Percentiles rank a stretch among this genome's conserved stretches.
Evolutionary conservation across 2,888 invertebrate species (phyloP).

Genomic region (Scrobipalpa costella): DNA sequence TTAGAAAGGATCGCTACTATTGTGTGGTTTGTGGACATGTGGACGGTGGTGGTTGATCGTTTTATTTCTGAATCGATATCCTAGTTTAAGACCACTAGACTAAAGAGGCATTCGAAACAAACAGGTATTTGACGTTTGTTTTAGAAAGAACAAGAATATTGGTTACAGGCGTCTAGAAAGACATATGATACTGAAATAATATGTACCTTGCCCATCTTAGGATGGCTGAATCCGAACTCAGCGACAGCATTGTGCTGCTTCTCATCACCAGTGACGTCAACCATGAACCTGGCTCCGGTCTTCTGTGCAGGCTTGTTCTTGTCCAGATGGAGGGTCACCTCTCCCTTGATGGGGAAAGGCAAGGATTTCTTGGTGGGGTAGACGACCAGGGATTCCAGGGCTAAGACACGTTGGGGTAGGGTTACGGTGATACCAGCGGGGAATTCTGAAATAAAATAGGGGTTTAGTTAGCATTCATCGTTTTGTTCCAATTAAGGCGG

Average conservation of each 20-base stretch:
- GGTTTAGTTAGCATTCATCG: neutral
- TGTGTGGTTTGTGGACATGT: too few relatives aligned
- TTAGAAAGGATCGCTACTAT: too few relatives aligned
- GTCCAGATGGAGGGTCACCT: conserved; percentile 85
- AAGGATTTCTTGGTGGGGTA: conserved; percentile 67
- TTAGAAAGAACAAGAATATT: too few relatives aligned
- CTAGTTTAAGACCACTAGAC: too few relatives aligned
- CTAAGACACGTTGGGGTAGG: conserved; percentile 85
- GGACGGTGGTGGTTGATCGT: too few relatives aligned
- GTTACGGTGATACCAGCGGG: conserved; percentile 80
- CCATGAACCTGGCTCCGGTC: conserved; percentile 77
- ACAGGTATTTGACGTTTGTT: too few relatives aligned
- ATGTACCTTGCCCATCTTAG: conserved; percentile 82
- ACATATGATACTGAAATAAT: neutral
- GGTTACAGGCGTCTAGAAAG: too few relatives aligned
- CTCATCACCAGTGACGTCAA: conserved; percentile 76
- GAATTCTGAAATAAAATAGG: conserved; percentile 48
- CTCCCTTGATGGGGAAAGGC: conserved; percentile 83
- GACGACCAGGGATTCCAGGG: conserved; percentile 80
- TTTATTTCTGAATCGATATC: too few relatives aligned
- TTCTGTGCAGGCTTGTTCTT: conserved; percentile 87
- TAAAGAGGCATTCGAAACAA: too few relatives aligned
- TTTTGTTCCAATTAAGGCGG: neutral
- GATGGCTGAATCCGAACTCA: conserved; percentile 84
- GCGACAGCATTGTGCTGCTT: conserved; percentile 75